Evolutionary conservation across 2,113 vertebrate genomes (phyloP).

Genomic region (Pelecanus crispus): DNA sequence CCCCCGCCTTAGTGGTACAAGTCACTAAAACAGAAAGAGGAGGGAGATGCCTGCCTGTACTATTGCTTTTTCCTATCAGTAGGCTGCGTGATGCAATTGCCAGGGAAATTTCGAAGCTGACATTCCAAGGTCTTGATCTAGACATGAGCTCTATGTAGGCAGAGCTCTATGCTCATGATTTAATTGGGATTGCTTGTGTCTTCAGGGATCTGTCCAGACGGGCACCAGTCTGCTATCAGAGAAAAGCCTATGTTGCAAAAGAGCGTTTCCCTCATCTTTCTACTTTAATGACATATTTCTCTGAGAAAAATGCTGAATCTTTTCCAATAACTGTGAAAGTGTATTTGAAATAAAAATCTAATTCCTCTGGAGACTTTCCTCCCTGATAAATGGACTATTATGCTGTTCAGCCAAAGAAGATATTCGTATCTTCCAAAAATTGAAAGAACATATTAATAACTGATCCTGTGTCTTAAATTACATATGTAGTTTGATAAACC

Average conservation of each 20-base stretch:
- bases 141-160: background rate
- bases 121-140: conserved; percentile 16
- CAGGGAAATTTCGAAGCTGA: background rate
- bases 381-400: background rate
- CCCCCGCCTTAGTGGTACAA: background rate
- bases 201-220: conserved; percentile 46
- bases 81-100: background rate
- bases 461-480: conserved; percentile 21
- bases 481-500: background rate
- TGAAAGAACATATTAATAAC: conserved; percentile 43
- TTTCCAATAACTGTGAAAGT: background rate
- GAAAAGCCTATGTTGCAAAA: background rate
- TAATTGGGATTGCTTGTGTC: conserved; percentile 26
- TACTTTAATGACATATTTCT: conserved; percentile 4
- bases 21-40: background rate
- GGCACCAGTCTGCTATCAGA: conserved; percentile 24
- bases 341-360: conserved; percentile 2
- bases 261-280: conserved; percentile 33
- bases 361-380: background rate
- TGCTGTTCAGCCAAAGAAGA: conserved; percentile 30
- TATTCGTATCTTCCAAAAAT: conserved; percentile 33
- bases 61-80: background rate
- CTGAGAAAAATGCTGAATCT: background rate
- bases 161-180: background rate
- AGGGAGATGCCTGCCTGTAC: background rate